Evolutionary conservation across 2,888 invertebrate genomes (phyloP).

Genomic region (Drosophila rellima): DNA sequence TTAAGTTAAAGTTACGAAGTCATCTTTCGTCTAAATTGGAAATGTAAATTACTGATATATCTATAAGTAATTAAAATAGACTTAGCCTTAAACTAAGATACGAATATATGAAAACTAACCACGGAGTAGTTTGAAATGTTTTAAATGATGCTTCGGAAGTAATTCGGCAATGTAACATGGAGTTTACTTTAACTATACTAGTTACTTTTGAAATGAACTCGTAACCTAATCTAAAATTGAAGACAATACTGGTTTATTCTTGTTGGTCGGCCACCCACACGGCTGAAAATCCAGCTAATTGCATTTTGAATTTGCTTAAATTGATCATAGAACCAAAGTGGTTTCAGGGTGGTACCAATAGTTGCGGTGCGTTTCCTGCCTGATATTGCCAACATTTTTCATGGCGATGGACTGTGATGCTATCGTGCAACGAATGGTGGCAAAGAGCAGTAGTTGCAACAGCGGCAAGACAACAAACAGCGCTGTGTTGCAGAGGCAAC

Average conservation of each 20-base stretch:
- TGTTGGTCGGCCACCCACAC: slow-evolving; percentile 58
- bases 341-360: slow-evolving; percentile 62
- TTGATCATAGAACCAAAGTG: slow-evolving; percentile 67
- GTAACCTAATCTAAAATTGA: not conserved
- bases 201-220: not conserved
- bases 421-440: slow-evolving; percentile 36
- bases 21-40: too few relatives aligned
- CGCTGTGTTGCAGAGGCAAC: slow-evolving; percentile 19
- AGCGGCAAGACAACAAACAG: slow-evolving; percentile 32
- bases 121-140: too few relatives aligned
- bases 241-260: slow-evolving; percentile 1
- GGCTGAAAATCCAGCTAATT: slow-evolving; percentile 50
- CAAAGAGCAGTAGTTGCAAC: slow-evolving; percentile 20
- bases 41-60: too few relatives aligned
- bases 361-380: slow-evolving; percentile 3
- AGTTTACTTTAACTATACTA: too few relatives aligned
- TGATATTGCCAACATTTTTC: slow-evolving; percentile 54
- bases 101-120: too few relatives aligned
- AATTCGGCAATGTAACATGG: too few relatives aligned
- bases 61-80: too few relatives aligned
- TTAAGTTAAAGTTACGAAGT: too few relatives aligned
- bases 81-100: too few relatives aligned
- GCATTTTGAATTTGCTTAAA: slow-evolving; percentile 46
- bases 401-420: slow-evolving; percentile 40
- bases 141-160: too few relatives aligned